Evolutionary conservation across 1,140 invertebrate species (phyloP).

Genomic region (Megalonaias nervosa): DNA sequence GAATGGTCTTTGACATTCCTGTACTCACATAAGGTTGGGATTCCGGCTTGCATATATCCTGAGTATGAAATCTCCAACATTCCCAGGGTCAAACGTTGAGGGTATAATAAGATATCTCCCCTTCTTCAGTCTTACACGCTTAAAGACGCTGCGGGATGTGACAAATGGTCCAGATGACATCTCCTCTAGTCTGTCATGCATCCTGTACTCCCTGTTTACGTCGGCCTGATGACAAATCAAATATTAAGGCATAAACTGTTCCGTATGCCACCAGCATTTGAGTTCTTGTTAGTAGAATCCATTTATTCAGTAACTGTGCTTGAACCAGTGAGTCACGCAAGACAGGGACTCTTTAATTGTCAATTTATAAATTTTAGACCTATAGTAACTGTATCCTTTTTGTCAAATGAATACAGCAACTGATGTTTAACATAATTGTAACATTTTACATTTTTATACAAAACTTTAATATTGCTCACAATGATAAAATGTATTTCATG

Average conservation of each 20-base stretch:
- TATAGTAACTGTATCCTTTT: too few relatives aligned
- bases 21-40: slow-evolving; percentile 49
- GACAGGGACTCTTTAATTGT: too few relatives aligned
- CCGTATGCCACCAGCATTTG: too few relatives aligned
- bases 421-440: too few relatives aligned
- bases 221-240: slow-evolving; percentile 72
- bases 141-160: slow-evolving; percentile 74
- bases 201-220: slow-evolving; percentile 75
- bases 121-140: slow-evolving; percentile 68
- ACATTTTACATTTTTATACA: too few relatives aligned
- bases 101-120: slow-evolving; percentile 80
- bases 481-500: too few relatives aligned
- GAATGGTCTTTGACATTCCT: neutral
- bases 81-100: slow-evolving; percentile 77
- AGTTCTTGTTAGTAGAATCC: too few relatives aligned
- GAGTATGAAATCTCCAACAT: slow-evolving; percentile 75
- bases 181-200: slow-evolving; percentile 73
- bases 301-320: too few relatives aligned
- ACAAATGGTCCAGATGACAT: slow-evolving; percentile 74
- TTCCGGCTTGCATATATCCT: slow-evolving; percentile 73
- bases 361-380: too few relatives aligned
- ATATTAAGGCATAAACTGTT: neutral
- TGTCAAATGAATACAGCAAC: too few relatives aligned
- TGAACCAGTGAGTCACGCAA: too few relatives aligned
- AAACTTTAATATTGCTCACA: too few relatives aligned